Conservation (phyloP, 2,113 vertebrate genomes). For the Paracanthobrama guichenoti region DNA sequence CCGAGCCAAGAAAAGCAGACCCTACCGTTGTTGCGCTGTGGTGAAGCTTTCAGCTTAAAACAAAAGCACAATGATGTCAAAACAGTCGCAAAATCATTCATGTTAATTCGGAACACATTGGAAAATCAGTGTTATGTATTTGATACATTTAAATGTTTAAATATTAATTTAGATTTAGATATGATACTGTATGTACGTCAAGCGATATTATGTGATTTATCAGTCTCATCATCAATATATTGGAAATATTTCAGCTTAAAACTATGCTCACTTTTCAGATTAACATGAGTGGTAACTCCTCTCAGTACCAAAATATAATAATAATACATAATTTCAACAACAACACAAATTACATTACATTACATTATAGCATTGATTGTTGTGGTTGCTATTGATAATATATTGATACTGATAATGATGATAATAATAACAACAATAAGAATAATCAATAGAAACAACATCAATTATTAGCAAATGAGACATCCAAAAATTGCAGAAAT, state of each 20-base stretch:
- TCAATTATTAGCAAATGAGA: not conserved
- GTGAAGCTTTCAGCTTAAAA: not conserved
- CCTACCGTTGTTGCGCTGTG: not conserved
- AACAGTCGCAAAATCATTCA: not conserved
- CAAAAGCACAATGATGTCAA: not conserved
- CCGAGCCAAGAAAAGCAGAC: slow-evolving; percentile 18
- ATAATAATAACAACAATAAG: no score
- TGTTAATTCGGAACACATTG: not conserved
- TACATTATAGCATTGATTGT: no score
- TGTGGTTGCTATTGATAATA: no score
- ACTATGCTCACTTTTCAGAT: not conserved
- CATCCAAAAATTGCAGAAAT: not conserved
- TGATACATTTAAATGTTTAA: not conserved
- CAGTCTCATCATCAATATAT: not conserved
- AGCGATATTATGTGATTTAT: not conserved
- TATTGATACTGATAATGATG: no score
- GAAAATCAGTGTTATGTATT: not conserved
- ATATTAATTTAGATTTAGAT: not conserved
- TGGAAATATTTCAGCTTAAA: not conserved
- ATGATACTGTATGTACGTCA: not conserved
- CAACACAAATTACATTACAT: no score
- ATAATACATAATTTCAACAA: not conserved
- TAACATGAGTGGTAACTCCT: not conserved
- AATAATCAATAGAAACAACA: no score
- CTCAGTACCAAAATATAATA: not conserved